Evolutionary conservation across 2,888 invertebrate species (phyloP).

Genomic region (Piscicola geometra): DNA sequence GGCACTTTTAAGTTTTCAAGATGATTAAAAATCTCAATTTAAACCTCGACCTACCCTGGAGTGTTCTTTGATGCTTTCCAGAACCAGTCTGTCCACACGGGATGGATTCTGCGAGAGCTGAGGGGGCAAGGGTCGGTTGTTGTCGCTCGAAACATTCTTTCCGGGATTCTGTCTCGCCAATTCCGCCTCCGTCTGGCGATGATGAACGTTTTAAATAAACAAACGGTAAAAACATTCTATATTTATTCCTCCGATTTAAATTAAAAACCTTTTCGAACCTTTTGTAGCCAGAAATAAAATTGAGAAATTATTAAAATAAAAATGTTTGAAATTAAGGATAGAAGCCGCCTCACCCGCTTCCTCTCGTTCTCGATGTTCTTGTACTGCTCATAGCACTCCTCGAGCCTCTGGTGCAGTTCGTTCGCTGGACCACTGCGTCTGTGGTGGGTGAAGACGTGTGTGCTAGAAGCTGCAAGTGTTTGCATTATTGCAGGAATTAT

Average conservation of each 20-base stretch:
- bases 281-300: neutral
- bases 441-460: conserved; percentile 31
- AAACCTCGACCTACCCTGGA: conserved; percentile 57
- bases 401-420: conserved; percentile 68
- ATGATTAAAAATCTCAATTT: neutral
- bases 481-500: no score
- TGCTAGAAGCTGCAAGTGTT: no score
- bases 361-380: conserved; percentile 72
- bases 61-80: conserved; percentile 74
- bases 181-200: conserved; percentile 66
- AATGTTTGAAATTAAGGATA: no score
- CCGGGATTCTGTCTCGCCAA: conserved; percentile 74
- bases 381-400: conserved; percentile 76
- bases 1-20: neutral
- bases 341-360: conserved; percentile 65
- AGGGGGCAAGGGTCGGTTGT: conserved; percentile 68
- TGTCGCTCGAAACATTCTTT: conserved; percentile 71
- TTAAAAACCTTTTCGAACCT: neutral
- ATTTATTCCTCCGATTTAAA: neutral
- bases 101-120: conserved; percentile 72
- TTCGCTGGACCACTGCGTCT: conserved; percentile 58
- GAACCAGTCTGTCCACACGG: conserved; percentile 71
- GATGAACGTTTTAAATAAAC: no score
- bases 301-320: neutral
- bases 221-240: neutral